These are phyloP conservation scores for Parotocinclus haroldoi DNA, from an alignment of 2,797 vertebrate species.

Conservation along the genomic window DNA sequence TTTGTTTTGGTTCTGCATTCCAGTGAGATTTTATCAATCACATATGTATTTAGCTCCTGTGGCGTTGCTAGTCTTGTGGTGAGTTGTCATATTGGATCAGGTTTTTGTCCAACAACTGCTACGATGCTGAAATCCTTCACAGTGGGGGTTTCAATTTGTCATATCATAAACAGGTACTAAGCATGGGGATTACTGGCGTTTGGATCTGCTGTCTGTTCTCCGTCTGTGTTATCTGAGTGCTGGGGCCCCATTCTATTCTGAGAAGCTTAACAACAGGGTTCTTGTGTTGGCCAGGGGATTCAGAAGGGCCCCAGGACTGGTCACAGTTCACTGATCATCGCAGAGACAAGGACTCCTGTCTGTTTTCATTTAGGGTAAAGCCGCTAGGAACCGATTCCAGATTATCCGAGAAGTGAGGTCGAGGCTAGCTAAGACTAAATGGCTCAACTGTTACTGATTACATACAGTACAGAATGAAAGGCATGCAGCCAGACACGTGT, in stretches of 20 bases:
- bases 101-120: conserved; percentile 40
- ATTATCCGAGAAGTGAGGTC: conserved; percentile 38
- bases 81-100: conserved; percentile 41
- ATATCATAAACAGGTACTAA: conserved; percentile 94
- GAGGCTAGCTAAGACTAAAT: conserved; percentile 33
- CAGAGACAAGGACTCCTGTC: conserved; percentile 46
- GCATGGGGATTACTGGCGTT: conserved; percentile 72
- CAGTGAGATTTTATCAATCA: conserved; percentile 80
- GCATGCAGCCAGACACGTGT: conserved; percentile 6
- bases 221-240: conserved; percentile 81
- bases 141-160: conserved; percentile 87
- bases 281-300: conserved; percentile 61
- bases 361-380: conserved; percentile 51
- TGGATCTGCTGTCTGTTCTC: conserved; percentile 81
- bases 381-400: conserved; percentile 39
- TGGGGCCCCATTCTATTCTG: conserved; percentile 52
- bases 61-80: conserved; percentile 47
- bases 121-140: conserved; percentile 40
- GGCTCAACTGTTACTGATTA: conserved; percentile 33
- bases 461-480: conserved; percentile 14
- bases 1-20: conserved; percentile 85
- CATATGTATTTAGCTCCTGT: conserved; percentile 80
- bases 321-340: conserved; percentile 52
- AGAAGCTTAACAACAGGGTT: conserved; percentile 80
- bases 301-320: conserved; percentile 46